Percentiles rank a stretch among this genome's conserved stretches.
Evolutionary conservation across 2,113 vertebrate species (phyloP).

Genomic region (Piliocolobus tephrosceles): DNA sequence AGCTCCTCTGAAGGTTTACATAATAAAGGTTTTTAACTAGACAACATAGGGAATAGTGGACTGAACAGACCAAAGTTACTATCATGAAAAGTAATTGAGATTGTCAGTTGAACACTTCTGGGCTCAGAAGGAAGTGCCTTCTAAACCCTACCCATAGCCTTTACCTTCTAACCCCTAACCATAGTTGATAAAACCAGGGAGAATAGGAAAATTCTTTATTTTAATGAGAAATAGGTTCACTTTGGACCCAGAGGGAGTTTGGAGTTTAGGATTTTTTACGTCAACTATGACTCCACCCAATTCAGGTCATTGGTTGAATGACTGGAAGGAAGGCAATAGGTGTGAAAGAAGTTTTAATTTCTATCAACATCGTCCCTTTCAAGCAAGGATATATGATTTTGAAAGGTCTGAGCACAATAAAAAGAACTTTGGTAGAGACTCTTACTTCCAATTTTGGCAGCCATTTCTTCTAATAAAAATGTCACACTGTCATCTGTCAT

Average conservation of each 20-base stretch:
- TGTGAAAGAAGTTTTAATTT: not conserved
- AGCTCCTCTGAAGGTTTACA: not conserved
- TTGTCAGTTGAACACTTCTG: not conserved
- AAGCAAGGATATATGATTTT: not conserved
- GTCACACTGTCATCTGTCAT: constrained; percentile 8
- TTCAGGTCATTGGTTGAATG: not conserved
- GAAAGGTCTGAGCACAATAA: not conserved
- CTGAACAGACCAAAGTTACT: not conserved
- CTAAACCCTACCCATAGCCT: not conserved
- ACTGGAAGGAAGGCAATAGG: not conserved
- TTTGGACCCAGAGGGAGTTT: not conserved
- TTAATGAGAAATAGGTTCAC: not conserved
- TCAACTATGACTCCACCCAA: not conserved
- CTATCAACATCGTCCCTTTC: not conserved
- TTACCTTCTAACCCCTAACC: not conserved
- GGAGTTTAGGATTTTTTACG: not conserved
- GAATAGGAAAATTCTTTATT: not conserved
- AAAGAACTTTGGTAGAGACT: not conserved
- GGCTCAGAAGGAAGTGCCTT: not conserved
- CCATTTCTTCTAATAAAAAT: constrained; percentile 42
- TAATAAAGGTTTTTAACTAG: not conserved
- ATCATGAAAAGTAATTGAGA: not conserved
- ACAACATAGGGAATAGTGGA: not conserved
- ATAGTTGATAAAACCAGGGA: not conserved
- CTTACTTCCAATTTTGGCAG: not conserved